These are phyloP conservation scores for Poeciliopsis retropinna DNA, from an alignment of 2,113 vertebrate genomes.

Conservation along the genomic window DNA sequence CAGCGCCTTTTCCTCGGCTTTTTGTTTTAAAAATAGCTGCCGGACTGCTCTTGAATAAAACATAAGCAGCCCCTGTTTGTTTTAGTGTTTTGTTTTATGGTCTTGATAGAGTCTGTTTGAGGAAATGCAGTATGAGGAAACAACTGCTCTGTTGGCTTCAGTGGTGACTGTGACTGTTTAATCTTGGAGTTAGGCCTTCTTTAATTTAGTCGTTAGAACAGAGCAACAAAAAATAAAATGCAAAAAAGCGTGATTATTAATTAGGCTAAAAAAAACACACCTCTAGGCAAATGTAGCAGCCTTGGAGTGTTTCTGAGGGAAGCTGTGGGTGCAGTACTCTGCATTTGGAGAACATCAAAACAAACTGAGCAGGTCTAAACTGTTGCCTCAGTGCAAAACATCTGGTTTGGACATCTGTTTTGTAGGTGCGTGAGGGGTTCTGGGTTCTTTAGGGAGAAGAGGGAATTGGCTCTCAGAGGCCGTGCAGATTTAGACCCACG, in stretches of 20 bases:
- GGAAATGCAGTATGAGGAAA: conserved; percentile 9
- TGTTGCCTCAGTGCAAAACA: conserved; percentile 54
- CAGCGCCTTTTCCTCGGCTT: neutral
- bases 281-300: neutral
- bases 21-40: conserved; percentile 59
- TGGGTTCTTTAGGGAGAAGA: conserved; percentile 41
- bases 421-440: conserved; percentile 46
- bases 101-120: conserved; percentile 24
- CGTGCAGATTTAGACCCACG: conserved; percentile 16
- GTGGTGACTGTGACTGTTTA: neutral
- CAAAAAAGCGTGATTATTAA: conserved; percentile 17
- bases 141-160: conserved; percentile 1
- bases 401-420: conserved; percentile 75
- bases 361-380: conserved; percentile 21
- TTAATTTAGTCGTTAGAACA: conserved; percentile 9
- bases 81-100: conserved; percentile 21
- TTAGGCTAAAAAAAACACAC: neutral
- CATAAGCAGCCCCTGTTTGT: conserved; percentile 31
- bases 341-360: neutral
- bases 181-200: conserved; percentile 6
- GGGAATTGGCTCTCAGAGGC: conserved; percentile 30
- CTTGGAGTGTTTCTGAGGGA: conserved; percentile 1
- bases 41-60: conserved; percentile 59
- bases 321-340: neutral
- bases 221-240: conserved; percentile 10